Evolutionary conservation across 2,797 vertebrate genomes (phyloP).

Genomic region (Clarias platycephalus): DNA sequence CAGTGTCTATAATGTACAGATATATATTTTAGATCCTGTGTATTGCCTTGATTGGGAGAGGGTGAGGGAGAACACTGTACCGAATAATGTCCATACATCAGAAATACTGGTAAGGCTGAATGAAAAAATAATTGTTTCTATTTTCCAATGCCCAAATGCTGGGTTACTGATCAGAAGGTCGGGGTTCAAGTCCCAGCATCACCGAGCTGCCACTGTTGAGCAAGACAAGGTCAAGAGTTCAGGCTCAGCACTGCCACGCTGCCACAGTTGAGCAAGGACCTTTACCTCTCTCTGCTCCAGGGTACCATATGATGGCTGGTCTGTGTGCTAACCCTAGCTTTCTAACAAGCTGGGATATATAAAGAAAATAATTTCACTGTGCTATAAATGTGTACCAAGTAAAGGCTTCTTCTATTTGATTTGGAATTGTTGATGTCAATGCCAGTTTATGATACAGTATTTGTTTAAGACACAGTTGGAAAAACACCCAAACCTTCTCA

Average conservation of each 20-base stretch:
- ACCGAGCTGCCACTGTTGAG: too few relatives aligned
- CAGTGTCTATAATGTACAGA: not conserved
- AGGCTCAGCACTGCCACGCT: too few relatives aligned
- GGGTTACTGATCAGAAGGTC: too few relatives aligned
- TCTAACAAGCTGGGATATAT: too few relatives aligned
- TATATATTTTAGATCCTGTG: not conserved
- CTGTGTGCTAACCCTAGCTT: too few relatives aligned
- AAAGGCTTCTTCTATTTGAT: not conserved
- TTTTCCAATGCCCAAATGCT: not conserved
- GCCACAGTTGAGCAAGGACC: too few relatives aligned
- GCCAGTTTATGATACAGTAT: not conserved
- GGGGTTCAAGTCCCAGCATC: too few relatives aligned
- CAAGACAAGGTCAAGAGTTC: too few relatives aligned
- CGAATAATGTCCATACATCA: not conserved
- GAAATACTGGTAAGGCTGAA: not conserved
- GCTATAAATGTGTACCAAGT: too few relatives aligned
- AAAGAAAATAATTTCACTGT: too few relatives aligned
- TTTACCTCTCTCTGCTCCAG: too few relatives aligned
- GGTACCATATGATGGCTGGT: too few relatives aligned
- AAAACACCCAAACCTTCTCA: not conserved
- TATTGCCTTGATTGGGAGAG: not conserved
- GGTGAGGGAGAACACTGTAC: not conserved
- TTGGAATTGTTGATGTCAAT: not conserved
- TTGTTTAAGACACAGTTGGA: not conserved
- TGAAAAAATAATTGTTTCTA: not conserved